phyloP scores from a whole-genome alignment of 2,888 invertebrate genomes.

The Thymelicus lineola region DNA sequence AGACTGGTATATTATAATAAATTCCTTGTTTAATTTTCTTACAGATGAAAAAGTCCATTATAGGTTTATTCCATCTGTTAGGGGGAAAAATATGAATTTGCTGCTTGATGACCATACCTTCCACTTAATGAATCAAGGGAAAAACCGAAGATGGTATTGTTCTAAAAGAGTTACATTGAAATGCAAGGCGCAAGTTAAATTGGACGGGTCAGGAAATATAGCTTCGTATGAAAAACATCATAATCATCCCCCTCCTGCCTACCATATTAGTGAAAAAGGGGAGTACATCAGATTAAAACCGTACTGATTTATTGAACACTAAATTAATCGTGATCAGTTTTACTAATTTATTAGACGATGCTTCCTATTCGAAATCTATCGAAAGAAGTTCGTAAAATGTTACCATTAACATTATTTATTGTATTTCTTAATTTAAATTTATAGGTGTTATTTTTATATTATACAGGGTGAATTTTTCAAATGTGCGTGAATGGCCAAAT shows the following conservation, averaged over 20 bases:
- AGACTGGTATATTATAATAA: too few relatives aligned
- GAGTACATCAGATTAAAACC: slow-evolving; percentile 31
- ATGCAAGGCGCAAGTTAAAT: slow-evolving; percentile 46
- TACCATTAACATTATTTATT: too few relatives aligned
- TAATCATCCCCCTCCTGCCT: slow-evolving; percentile 42
- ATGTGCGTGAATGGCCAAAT: too few relatives aligned
- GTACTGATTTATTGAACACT: background rate
- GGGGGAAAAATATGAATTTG: background rate
- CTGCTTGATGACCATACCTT: background rate
- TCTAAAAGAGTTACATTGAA: slow-evolving; percentile 40
- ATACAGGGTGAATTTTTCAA: too few relatives aligned
- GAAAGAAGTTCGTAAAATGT: too few relatives aligned
- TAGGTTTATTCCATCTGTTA: background rate
- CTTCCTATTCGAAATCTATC: too few relatives aligned
- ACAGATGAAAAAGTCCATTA: background rate
- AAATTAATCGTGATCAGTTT: background rate
- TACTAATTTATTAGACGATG: background rate
- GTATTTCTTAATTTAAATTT: too few relatives aligned
- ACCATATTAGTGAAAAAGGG: slow-evolving; percentile 19
- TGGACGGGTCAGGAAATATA: slow-evolving; percentile 43
- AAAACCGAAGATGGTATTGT: slow-evolving; percentile 42
- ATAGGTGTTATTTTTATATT: too few relatives aligned
- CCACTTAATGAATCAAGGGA: slow-evolving; percentile 35
- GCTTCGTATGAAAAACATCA: slow-evolving; percentile 43
- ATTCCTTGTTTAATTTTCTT: background rate